Evolutionary conservation across 2,113 vertebrate species (phyloP).

Genomic region (Scomber colias): DNA sequence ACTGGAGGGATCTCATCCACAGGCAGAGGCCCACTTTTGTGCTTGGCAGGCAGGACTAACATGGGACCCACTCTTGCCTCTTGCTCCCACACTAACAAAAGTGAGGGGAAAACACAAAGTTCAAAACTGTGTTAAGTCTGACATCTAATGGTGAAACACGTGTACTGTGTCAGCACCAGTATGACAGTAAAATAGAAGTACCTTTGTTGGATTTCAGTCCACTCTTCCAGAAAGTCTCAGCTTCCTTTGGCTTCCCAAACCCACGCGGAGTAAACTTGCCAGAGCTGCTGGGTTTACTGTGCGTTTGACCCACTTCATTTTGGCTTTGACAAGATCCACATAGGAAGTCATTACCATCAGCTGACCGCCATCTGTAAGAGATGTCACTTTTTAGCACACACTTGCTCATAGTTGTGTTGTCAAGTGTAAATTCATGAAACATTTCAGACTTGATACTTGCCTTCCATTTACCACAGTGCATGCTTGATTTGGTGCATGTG

Average conservation of each 20-base stretch:
- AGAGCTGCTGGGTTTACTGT: slow-evolving; percentile 4
- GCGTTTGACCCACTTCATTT: slow-evolving; percentile 1
- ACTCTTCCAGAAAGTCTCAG: slow-evolving; percentile 23
- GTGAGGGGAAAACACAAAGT: background rate
- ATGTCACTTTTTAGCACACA: background rate
- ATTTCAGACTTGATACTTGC: slow-evolving; percentile 26
- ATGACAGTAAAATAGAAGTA: background rate
- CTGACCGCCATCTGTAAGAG: slow-evolving; percentile 74
- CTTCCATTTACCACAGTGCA: slow-evolving; percentile 72
- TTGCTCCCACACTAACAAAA: slow-evolving; percentile 53
- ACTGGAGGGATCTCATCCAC: slow-evolving; percentile 30
- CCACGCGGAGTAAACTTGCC: slow-evolving; percentile 53
- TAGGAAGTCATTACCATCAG: slow-evolving; percentile 75
- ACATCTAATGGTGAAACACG: slow-evolving; percentile 10
- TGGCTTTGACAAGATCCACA: slow-evolving; percentile 69
- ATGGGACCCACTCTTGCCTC: slow-evolving; percentile 67
- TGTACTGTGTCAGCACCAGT: background rate
- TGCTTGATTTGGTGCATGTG: slow-evolving; percentile 63
- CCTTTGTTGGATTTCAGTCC: slow-evolving; percentile 3
- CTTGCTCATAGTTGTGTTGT: too few relatives aligned
- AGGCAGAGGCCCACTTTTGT: slow-evolving; percentile 44
- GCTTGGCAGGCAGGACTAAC: slow-evolving; percentile 53
- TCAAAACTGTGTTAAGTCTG: slow-evolving; percentile 4
- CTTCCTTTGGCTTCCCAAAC: slow-evolving; percentile 15
- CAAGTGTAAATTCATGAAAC: background rate